Evolutionary conservation across 2,888 invertebrate species (phyloP), one percentile per base, ranked within the genome.

Genomic region (Dicyrtomina minuta): DNA sequence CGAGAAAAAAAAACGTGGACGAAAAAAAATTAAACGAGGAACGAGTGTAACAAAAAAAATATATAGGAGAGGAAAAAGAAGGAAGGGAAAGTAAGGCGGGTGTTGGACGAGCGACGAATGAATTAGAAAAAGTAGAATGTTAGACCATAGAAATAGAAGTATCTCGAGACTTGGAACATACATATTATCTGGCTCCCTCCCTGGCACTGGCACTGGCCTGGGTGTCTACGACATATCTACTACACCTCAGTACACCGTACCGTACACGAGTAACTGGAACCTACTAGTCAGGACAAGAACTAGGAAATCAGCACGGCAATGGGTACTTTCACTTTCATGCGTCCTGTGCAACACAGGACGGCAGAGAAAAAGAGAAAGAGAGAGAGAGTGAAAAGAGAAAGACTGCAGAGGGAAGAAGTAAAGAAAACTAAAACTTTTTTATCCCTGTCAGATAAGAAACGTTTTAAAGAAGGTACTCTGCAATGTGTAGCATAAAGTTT

Each of bases 121-220:
- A 39, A 58, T 58, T 58, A 58, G 58, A 39, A 41, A 58, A 22
- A 39, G n/a, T 41, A 58, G 58, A 58, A 58, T 58, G 39, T 58
- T 58, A 58, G 20, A 58, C 17, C 8, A 22, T 58, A 58, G 39
- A 22, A n/a, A 20, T 33, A 58, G 20, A n/a, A 15, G 41, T 17
- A 33, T 20, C 41, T 39, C 27, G 4, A 5, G 33, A 5, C 33
- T 33, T 33, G 3, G 33, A 5, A 33, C 33, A 33, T 33, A 3
- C 33, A 3, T 33, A 33, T 8, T 33, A n/a, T 8, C 33, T 33
- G 33, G 33, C 33, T 33, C 8, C 33, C 33, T 33, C 8, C 4
- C 33, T 33, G 3, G 33, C 8, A 3, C 8, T 5, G 33, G 33
- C 8, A 8, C 33, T 33, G 3, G 33, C 8, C 33, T 33, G 8